Percentiles rank a stretch among this genome's conserved stretches.
Evolutionary conservation across 1,140 invertebrate species (phyloP).

Genomic region (Aricia agestis): DNA sequence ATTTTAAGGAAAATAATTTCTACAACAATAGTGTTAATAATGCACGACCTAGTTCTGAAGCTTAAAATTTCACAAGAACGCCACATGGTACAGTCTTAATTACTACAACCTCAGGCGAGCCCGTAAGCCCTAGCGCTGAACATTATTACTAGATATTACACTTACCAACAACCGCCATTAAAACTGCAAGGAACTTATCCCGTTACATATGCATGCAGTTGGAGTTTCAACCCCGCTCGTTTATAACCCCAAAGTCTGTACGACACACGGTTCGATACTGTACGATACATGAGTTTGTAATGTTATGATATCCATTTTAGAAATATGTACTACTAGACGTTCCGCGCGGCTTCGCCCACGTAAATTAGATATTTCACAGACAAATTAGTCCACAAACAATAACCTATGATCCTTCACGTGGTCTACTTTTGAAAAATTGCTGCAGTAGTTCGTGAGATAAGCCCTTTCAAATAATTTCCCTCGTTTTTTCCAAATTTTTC

Average conservation of each 20-base stretch:
- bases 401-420: no score
- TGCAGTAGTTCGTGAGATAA: no score
- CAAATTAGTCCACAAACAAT: no score
- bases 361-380: no score
- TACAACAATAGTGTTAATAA: constrained; percentile 11
- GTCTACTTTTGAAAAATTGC: no score
- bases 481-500: no score
- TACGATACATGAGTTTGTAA: no score
- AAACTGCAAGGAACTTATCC: constrained; percentile 56
- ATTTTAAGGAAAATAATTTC: constrained; percentile 1
- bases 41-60: background rate
- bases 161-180: constrained; percentile 67
- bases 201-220: constrained; percentile 66
- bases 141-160: constrained; percentile 70
- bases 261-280: constrained; percentile 32
- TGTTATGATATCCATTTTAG: no score
- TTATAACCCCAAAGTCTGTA: constrained; percentile 53
- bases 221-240: constrained; percentile 52
- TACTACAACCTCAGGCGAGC: constrained; percentile 29
- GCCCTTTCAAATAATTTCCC: no score
- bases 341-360: no score
- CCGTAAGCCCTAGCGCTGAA: constrained; percentile 28
- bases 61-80: constrained; percentile 21
- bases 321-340: no score
- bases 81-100: constrained; percentile 24